Base-by-base conservation (phyloP, 2,797 vertebrate genomes). In the Hirundo rustica region DNA sequence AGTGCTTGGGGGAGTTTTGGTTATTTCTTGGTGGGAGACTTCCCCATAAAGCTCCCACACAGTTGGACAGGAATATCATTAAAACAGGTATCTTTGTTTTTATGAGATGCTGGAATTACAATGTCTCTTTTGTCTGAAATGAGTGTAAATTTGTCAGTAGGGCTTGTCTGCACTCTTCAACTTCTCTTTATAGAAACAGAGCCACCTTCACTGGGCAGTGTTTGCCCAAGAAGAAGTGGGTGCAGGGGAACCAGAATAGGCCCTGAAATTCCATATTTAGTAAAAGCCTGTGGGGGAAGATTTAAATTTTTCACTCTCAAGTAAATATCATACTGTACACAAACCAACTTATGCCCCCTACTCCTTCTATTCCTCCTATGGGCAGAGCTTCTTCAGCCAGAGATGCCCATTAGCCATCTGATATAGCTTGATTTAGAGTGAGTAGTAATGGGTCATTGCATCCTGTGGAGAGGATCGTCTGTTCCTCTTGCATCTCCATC, bases 41-140 rank as follows among this genome's bases (percentile, higher is more conserved):
- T 73, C 67, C 67, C 60, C 10, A 0, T 70, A 87, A 94, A 87
- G 27, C 64, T 91, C 11, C 48, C 21, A 6, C 0, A 2, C 72
- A 58, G 55, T 91, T 87, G 75, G 85, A 50, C 60, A 36, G 5
- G 25, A 66, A 66, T 76, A 73, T 70, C 5, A 16, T 73, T 79
- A 76, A 78, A 85, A 60, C 85, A 94, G 36, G 72, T 95, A 93
- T 71, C 92, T 62, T 54, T 57, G 29, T 45, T 94, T 93, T 88
- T 58, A 83, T 62, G 82, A 68, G 67, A 65, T 81, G 17, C 15
- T 2, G 8, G 34, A 80, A 42, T 74, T 55, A 73, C 58, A 51
- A 70, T 89, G 48, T 85, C 85, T 79, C 81, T 70, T 87, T 80
- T 77, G 48, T 58, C 48, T 68, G 55, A 88, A 82, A 72, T 0